A percentile compares a stretch with the other conserved stretches of the same genome.
Conservation (phyloP, 2,888 invertebrate genomes). For the Diaprepes abbreviatus region DNA sequence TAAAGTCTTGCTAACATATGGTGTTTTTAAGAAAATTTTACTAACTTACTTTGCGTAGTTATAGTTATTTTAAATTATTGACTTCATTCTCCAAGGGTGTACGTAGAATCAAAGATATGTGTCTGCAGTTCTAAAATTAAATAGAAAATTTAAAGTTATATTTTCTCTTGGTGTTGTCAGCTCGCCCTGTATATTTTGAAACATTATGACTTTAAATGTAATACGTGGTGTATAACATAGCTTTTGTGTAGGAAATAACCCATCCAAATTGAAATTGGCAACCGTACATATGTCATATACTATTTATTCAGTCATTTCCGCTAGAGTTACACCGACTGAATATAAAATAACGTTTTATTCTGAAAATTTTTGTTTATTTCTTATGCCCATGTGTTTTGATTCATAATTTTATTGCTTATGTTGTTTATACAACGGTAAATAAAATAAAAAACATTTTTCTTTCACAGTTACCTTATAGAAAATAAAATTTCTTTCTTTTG, state of each 20-base stretch:
- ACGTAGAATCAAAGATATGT: no score
- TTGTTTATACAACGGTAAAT: constrained; percentile 10
- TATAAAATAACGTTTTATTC: constrained; percentile 33
- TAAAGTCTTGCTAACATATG: no score
- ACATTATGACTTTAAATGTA: neutral
- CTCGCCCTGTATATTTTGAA: no score
- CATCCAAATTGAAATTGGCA: constrained; percentile 37
- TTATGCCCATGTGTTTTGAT: neutral
- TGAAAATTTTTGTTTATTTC: constrained; percentile 22
- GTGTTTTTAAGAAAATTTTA: no score
- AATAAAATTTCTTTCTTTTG: neutral
- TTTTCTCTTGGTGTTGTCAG: no score
- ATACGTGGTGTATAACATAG: neutral
- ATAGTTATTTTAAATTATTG: no score
- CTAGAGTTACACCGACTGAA: constrained; percentile 26
- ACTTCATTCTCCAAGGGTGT: no score
- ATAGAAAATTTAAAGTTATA: no score
- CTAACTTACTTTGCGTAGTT: no score
- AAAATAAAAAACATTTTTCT: neutral
- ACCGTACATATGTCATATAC: constrained; percentile 37
- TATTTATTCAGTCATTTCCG: constrained; percentile 44
- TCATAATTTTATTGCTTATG: neutral
- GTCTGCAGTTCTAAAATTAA: no score
- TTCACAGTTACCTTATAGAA: neutral
- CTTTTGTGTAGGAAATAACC: constrained; percentile 17